Percentiles rank a stretch among this genome's conserved stretches.
Conservation (phyloP, 2,113 vertebrate species). For the Sebastes fasciatus region DNA sequence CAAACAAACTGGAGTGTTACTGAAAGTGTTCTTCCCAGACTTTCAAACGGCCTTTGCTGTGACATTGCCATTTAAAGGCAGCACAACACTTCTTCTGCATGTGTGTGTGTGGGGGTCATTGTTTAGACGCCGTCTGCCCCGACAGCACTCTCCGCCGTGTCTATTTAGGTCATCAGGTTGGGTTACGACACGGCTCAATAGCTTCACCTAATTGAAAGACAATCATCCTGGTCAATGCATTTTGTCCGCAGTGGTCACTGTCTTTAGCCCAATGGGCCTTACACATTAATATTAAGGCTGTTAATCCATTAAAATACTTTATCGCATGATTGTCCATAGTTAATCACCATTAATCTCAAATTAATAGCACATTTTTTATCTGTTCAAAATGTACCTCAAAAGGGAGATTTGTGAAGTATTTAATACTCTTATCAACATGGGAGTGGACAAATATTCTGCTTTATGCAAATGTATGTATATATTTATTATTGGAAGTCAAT, state of each 20-base stretch:
- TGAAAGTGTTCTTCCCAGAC: slow-evolving; percentile 42
- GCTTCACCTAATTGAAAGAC: slow-evolving; percentile 34
- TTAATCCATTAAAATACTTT: no score
- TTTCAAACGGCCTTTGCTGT: slow-evolving; percentile 21
- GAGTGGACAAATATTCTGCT: no score
- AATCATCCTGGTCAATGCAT: slow-evolving; percentile 12
- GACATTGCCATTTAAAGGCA: slow-evolving; percentile 62
- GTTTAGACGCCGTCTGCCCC: slow-evolving; percentile 18
- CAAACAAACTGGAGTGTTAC: slow-evolving; percentile 62
- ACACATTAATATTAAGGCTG: background rate
- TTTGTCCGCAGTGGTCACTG: background rate
- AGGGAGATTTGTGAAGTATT: no score
- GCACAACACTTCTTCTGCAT: background rate
- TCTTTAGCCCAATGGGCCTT: background rate
- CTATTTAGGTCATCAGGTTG: slow-evolving; percentile 45
- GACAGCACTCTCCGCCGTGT: slow-evolving; percentile 2
- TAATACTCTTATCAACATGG: no score
- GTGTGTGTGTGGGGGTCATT: background rate
- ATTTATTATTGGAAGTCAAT: no score
- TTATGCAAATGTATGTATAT: no score
- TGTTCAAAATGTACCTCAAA: no score
- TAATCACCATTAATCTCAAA: no score
- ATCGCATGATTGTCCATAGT: no score
- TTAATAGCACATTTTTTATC: no score
- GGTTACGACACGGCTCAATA: slow-evolving; percentile 29